Evolutionary conservation across 2,888 invertebrate genomes (phyloP), one percentile per base, ranked within the genome.

Genomic region (Hetaerina titia): DNA sequence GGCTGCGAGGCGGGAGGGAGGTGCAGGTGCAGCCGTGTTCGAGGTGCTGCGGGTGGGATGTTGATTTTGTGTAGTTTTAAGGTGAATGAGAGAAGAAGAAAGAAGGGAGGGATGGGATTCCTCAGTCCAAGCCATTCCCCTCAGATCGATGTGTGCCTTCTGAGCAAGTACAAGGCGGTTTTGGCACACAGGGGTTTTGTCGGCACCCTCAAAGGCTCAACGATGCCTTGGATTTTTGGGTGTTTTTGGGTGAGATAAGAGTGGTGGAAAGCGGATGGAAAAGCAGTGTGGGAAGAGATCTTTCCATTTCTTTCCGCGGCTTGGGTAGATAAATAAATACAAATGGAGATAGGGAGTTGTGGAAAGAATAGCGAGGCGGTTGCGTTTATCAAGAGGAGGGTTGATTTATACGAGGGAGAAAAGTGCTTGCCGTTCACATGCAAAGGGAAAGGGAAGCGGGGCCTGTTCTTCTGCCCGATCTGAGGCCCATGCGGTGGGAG

Each of bases 171-270:
- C 13, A n/a, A 1, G 13, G 31, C 25, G 81, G 81, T 81, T 81
- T 81, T 81, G 81, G 81, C 81, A 11, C 11, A 31, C 81, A 81
- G 13, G 81, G 81, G 25, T 81, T 81, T 81, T 81, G 81, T 81
- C 81, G 81, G 81, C 81, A 81, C 81, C 60, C 25, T 81, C 81
- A 81, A 81, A 81, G 11, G 81, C 4, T 31, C n/a, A 22, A 2
- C 81, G 31, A 31, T 13, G 81, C 31, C n/a, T n/a, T n/a, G n/a
- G 81, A 31, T 81, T 31, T 1, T 81, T 31, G 81, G 81, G 31
- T 81, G 81, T 81, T 81, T 69, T 81, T 31, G 81, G 81, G 81
- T 81, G 2, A 81, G 81, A 81, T 81, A 81, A 81, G 81, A 81
- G 81, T 81, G 81, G 81, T 81, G 81, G 81, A 81, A 81, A 81